phyloP scores from a whole-genome alignment of 2,888 invertebrate genomes.

The Galeopsomyia nigrocyanea region DNA sequence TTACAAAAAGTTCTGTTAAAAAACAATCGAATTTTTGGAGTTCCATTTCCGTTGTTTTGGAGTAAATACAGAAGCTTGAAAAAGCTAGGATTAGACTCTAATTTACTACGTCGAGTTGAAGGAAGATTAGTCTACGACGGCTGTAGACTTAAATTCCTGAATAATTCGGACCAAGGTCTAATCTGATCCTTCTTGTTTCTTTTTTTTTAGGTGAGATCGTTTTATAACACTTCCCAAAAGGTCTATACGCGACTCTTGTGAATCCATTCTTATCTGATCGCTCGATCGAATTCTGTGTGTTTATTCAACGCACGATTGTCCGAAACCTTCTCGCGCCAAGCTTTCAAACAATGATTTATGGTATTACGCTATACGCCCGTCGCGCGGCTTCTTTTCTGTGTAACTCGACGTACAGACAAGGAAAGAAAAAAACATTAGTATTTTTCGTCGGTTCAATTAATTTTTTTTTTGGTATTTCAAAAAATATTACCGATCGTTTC shows the following conservation, averaged over 20 bases:
- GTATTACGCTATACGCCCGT: slow-evolving; percentile 25
- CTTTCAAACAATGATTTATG: slow-evolving; percentile 44
- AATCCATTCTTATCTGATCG: slow-evolving; percentile 48
- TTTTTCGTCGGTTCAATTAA: slow-evolving; percentile 5
- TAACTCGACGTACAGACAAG: not conserved
- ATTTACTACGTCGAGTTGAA: slow-evolving; percentile 23
- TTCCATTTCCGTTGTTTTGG: no score
- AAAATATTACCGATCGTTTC: not conserved
- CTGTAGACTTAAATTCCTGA: slow-evolving; percentile 40
- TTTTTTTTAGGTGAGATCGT: slow-evolving; percentile 44
- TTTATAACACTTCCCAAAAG: slow-evolving; percentile 47
- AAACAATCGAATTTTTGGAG: no score
- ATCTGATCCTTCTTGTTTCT: slow-evolving; percentile 25
- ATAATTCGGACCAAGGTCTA: slow-evolving; percentile 48
- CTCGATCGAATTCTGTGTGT: slow-evolving; percentile 45
- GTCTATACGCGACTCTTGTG: slow-evolving; percentile 46
- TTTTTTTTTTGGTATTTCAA: not conserved
- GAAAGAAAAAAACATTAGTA: no score
- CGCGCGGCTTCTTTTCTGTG: slow-evolving; percentile 19
- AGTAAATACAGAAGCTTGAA: slow-evolving; percentile 44
- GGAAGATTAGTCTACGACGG: slow-evolving; percentile 14
- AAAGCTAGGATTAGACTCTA: slow-evolving; percentile 38
- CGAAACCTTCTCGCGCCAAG: slow-evolving; percentile 28
- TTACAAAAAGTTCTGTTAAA: no score
- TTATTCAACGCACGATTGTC: slow-evolving; percentile 49